Evolutionary conservation across 53 echinoderm and acorn worm genomes (phyloP).

Genomic region (Actinopyga echinites): DNA sequence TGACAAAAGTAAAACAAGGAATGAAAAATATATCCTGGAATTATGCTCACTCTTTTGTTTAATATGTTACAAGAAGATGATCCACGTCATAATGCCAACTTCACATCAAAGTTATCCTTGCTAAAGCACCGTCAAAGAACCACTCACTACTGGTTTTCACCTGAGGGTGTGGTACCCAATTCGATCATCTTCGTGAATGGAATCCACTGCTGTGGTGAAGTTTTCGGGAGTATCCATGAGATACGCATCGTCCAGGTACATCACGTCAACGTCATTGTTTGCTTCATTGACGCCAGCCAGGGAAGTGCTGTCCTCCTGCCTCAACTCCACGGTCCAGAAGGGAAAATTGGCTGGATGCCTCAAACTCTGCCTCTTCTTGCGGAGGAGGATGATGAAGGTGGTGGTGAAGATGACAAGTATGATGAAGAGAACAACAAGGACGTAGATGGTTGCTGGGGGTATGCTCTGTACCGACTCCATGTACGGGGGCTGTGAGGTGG

Average conservation of each 20-base stretch:
- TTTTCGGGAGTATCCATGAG: slow-evolving; percentile 87
- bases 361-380: slow-evolving; percentile 16
- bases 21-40: too few species aligned
- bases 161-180: slow-evolving; percentile 66
- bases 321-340: slow-evolving; percentile 37
- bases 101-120: too few species aligned
- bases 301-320: slow-evolving; percentile 16
- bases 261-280: slow-evolving; percentile 73
- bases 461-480: slow-evolving; percentile 51
- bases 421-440: background rate
- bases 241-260: slow-evolving; percentile 91
- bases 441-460: slow-evolving; percentile 11
- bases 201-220: slow-evolving; percentile 68
- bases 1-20: too few species aligned
- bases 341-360: slow-evolving; percentile 41
- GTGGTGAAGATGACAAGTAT: background rate
- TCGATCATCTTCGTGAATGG: slow-evolving; percentile 61
- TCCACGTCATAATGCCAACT: too few species aligned
- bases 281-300: slow-evolving; percentile 5
- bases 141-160: background rate
- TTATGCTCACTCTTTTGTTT: too few species aligned
- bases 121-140: too few species aligned
- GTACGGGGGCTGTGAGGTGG: slow-evolving; percentile 60
- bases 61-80: too few species aligned
- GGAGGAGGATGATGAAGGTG: background rate